These are phyloP conservation scores for Cosmia pyralina DNA, from an alignment of 2,888 invertebrate genomes.

Conservation along the genomic window DNA sequence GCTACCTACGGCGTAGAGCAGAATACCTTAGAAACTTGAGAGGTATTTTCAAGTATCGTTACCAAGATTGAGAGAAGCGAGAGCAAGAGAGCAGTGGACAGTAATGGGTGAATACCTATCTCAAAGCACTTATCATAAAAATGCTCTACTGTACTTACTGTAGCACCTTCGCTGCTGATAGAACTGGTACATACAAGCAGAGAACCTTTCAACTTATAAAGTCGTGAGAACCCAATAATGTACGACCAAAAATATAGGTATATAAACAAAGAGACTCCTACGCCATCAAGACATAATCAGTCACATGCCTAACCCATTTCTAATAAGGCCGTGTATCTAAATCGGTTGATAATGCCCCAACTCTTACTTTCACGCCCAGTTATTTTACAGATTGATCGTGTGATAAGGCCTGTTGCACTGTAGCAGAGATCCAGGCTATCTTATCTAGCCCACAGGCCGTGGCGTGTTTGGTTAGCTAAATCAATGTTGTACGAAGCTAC, in stretches of 20 bases:
- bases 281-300: background rate
- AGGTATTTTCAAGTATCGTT: background rate
- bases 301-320: constrained; percentile 31
- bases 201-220: background rate
- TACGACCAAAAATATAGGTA: background rate
- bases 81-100: background rate
- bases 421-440: constrained; percentile 56
- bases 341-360: constrained; percentile 27
- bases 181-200: too few relatives aligned
- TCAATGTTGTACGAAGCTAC: constrained; percentile 54
- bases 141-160: background rate
- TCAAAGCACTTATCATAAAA: background rate
- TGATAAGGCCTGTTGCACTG: constrained; percentile 41
- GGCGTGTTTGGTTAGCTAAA: constrained; percentile 56
- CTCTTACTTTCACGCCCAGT: constrained; percentile 42
- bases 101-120: background rate
- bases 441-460: constrained; percentile 51
- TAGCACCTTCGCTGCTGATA: background rate
- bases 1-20: background rate
- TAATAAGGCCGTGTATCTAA: constrained; percentile 15
- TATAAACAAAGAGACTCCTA: background rate
- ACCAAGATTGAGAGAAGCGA: background rate
- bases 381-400: constrained; percentile 31
- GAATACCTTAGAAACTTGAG: background rate
- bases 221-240: background rate